Evolutionary conservation across 1,140 invertebrate species (phyloP), one percentile per base, ranked within the genome.

Genomic region (Dendrolimus punctatus): DNA sequence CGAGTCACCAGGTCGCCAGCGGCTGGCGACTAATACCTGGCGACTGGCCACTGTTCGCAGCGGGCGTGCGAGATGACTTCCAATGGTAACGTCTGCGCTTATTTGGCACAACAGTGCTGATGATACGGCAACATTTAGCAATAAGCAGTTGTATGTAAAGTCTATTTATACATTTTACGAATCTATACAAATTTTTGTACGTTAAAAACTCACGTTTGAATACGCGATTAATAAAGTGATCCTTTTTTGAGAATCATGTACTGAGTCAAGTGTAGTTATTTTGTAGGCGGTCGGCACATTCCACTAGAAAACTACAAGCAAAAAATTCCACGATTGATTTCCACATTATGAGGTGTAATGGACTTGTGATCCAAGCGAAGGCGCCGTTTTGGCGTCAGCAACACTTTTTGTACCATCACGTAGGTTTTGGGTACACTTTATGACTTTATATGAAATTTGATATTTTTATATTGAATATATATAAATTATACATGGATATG

Each of bases 401-500:
- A 61, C 73, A 80, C 80, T 75, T 83, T 84, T 84, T 80, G 83
- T 85, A 86, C 83, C 83, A 86, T 81, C 78, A 81, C 76, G 83
- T 86, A 86, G 83, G 80, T 86, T 86, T 86, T 86, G 83, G 83
- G 83, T 86, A 86, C 83, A 86, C 80, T 86, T 86, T 85, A 83
- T 83, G 82, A 85, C 82, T 85, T 85, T 86, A 86, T 86, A 86
- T 86, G 69, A 86, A 85, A 86, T 86, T 86, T 84, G 76, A 86
- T 86, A 86, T 86, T 86, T 86, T 86, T 86, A 80, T 86, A 86
- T 84, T 84, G 76, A 86, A 86, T 84, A 86, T 86, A 86, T 86
- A 86, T 86, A 84, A 83, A 84, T 84, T 86, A 86, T 86, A 86
- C 83, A 84, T 84, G 83, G 75, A 81, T 84, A 86, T 86, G 83